These are phyloP conservation scores for Psittacus erithacus DNA, from an alignment of 2,113 vertebrate genomes.

Conservation along the genomic window DNA sequence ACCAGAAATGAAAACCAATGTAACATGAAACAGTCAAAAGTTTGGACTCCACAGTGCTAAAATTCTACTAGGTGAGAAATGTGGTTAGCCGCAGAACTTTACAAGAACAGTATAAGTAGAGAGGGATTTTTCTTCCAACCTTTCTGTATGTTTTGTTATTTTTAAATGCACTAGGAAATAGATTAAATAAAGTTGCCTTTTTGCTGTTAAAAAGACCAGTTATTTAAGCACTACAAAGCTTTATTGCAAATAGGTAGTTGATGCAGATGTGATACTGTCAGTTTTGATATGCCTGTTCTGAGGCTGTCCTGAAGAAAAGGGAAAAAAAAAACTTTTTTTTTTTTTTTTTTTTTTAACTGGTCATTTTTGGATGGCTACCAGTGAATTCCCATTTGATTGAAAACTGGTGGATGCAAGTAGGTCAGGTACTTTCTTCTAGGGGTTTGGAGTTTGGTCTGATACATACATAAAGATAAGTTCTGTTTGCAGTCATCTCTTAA, in stretches of 20 bases:
- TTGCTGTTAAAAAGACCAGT: not conserved
- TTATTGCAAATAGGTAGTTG: not conserved
- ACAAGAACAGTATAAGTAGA: not conserved
- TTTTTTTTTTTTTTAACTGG: not conserved
- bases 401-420: not conserved
- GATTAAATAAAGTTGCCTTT: constrained; percentile 33
- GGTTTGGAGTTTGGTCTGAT: not conserved
- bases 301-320: not conserved
- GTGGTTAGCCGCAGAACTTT: not conserved
- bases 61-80: constrained; percentile 52
- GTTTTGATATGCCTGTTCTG: not conserved
- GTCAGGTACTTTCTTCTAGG: not conserved
- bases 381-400: not conserved
- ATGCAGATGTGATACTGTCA: not conserved
- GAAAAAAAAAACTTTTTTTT: not conserved
- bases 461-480: not conserved
- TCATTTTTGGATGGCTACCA: not conserved
- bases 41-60: constrained; percentile 20
- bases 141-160: not conserved
- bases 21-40: not conserved
- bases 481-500: not conserved
- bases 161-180: constrained; percentile 19
- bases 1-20: constrained; percentile 24
- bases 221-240: not conserved
- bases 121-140: not conserved